Base-by-base conservation (phyloP, 2,888 invertebrate genomes). In the Pristionchus maxplancki region DNA sequence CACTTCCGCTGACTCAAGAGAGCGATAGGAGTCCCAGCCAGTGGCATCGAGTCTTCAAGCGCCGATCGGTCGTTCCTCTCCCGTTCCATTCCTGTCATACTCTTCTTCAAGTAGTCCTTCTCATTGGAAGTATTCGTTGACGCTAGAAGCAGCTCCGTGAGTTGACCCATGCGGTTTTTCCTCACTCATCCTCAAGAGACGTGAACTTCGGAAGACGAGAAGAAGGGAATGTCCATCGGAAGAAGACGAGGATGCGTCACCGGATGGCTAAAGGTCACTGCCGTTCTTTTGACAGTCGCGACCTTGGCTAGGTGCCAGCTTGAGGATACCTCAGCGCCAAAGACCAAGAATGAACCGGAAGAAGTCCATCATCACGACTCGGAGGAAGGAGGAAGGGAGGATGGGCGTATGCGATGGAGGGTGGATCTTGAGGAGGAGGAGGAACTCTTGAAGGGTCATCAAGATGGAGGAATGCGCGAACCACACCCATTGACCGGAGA, bases 401-500 rank as follows among this genome's bases (percentile, higher is more conserved):
- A 71, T 20, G 71, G 71, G 71, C 34, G 71, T 71, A 40, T 20
- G 1, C 15, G 40, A 4, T 20, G 37, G 37, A 15, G 1, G 13
- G 8, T 3, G 11, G 31, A 64, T 64, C 64, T n/a, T n/a, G n/a
- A n/a, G n/a, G n/a, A n/a, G n/a, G n/a, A 31, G 15, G 64, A 37
- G 0, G 71, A 34, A 71, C 37, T n/a, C n/a, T n/a, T 71, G 37
- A 15, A 17, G 71, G 71, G 71, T 40, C 71, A 71, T 71, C 71
- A 78, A 28, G 44, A 78, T 17, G 34, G 44, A 48, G 78, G 78
- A 78, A 78, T 78, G 78, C 78, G 74, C 40, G 34, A 24, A 24
- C 78, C 78, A 78, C 78, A 78, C 78, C 78, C 78, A 44, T 78
- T 44, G 44, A 71, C 40, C 31, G 74, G 74, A 74, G 28, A 28